Evolutionary conservation across 2,113 vertebrate genomes (phyloP).

Genomic region (Hydropotes inermis): DNA sequence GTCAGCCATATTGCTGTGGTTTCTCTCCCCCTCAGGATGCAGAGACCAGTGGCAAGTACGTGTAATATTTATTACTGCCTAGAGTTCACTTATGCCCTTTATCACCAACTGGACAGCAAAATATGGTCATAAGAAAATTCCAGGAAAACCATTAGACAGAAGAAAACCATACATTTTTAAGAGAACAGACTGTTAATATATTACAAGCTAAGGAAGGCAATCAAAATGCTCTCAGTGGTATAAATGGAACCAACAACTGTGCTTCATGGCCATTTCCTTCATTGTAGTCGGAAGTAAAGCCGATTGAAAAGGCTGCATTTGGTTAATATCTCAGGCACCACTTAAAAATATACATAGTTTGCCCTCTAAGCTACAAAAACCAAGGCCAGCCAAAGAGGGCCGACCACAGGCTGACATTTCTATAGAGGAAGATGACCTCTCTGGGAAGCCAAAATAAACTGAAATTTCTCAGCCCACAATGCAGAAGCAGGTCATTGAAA

Average conservation of each 20-base stretch:
- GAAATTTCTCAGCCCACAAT: constrained; percentile 42
- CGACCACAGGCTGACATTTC: constrained; percentile 43
- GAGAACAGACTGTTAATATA: neutral
- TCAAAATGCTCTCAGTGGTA: neutral
- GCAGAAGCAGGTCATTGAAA: constrained; percentile 33
- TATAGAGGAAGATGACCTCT: constrained; percentile 33
- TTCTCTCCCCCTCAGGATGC: constrained; percentile 34
- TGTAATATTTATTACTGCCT: constrained; percentile 32
- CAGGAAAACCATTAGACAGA: constrained; percentile 30
- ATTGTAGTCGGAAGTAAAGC: constrained; percentile 9
- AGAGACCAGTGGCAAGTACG: neutral
- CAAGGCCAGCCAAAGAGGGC: constrained; percentile 21
- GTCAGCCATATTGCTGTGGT: constrained; percentile 26
- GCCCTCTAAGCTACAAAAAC: constrained; percentile 20
- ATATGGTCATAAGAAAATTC: constrained; percentile 8
- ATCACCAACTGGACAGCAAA: constrained; percentile 7
- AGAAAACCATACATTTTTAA: neutral
- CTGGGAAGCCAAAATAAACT: constrained; percentile 54
- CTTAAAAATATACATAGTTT: neutral
- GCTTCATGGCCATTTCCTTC: neutral
- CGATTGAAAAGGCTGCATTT: neutral
- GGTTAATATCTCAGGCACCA: constrained; percentile 30
- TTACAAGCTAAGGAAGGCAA: neutral
- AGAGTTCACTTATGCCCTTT: constrained; percentile 15
- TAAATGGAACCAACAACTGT: neutral